Percentiles rank a stretch among this genome's conserved stretches.
Evolutionary conservation across 2,113 vertebrate species (phyloP).

Genomic region (Hyperoodon ampullatus): DNA sequence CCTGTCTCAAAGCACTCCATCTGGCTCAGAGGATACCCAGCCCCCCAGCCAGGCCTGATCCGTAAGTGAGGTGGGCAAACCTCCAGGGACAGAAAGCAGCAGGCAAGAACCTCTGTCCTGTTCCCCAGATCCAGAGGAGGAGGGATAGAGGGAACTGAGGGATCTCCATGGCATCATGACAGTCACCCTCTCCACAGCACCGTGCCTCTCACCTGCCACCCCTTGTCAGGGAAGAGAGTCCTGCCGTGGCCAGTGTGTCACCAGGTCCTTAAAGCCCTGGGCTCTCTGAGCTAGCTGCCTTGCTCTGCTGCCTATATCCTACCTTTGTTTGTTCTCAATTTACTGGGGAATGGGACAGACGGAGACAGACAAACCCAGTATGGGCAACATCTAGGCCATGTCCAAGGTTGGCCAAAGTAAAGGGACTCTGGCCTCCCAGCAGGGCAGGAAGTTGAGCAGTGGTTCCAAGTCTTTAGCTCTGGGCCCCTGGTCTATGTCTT

Average conservation of each 20-base stretch:
- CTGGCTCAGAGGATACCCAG: neutral
- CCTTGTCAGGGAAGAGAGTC: neutral
- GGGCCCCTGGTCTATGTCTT: neutral
- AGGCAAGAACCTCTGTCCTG: neutral
- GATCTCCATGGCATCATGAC: neutral
- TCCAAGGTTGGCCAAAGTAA: neutral
- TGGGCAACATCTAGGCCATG: neutral
- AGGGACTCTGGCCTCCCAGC: neutral
- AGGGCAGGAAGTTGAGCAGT: neutral
- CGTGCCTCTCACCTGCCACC: constrained; percentile 6
- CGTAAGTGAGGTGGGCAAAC: neutral
- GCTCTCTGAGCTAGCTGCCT: neutral
- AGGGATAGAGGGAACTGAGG: neutral
- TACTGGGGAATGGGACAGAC: neutral
- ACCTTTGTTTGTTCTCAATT: constrained; percentile 25
- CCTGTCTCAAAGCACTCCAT: constrained; percentile 27
- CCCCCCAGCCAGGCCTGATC: neutral
- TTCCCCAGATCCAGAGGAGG: neutral
- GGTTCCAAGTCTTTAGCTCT: constrained; percentile 45
- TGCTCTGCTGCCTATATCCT: neutral
- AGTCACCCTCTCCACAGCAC: neutral
- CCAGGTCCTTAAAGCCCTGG: neutral
- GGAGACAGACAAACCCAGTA: neutral
- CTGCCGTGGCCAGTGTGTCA: neutral
- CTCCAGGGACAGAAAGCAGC: neutral